A percentile compares a stretch with the other conserved stretches of the same genome.
These are phyloP conservation scores for Anhinga anhinga DNA, from an alignment of 2,113 vertebrate species.

Conservation along the genomic window DNA sequence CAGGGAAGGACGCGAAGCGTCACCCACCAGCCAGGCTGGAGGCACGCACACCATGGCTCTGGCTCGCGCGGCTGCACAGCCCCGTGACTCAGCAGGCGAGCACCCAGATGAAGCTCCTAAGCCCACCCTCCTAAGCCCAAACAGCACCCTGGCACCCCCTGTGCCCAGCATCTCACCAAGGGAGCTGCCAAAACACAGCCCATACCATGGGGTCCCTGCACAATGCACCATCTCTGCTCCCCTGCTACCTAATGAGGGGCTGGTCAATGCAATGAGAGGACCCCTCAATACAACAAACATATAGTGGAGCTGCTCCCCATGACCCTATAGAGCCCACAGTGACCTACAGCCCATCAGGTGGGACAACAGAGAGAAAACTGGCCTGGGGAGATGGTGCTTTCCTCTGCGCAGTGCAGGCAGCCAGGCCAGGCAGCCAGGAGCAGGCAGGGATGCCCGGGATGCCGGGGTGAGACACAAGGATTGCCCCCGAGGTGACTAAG, in stretches of 20 bases:
- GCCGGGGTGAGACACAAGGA: not conserved
- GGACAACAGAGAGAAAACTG: not conserved
- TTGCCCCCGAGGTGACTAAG: not conserved
- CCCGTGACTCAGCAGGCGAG: not conserved
- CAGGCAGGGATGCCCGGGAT: not conserved
- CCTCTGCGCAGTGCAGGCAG: fast-evolving
- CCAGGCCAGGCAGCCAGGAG: not conserved
- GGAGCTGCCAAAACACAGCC: not conserved
- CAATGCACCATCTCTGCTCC: fast-evolving
- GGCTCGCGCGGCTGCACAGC: not conserved
- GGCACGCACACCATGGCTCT: not conserved
- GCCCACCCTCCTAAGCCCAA: not conserved
- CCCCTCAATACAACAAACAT: not conserved
- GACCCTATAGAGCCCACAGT: not conserved
- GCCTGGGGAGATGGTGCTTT: not conserved
- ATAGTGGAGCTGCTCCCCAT: not conserved
- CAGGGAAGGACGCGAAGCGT: not conserved
- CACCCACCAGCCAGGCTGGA: fast-evolving
- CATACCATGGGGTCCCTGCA: fast-evolving
- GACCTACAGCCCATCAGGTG: not conserved
- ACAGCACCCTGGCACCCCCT: not conserved
- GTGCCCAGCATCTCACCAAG: fast-evolving
- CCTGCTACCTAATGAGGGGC: not conserved
- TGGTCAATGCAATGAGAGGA: fast-evolving
- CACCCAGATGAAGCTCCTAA: not conserved